Percentiles rank a stretch among this genome's conserved stretches.
These are phyloP conservation scores for Oncorhynchus clarkii DNA, from an alignment of 2,113 vertebrate species.

Conservation along the genomic window DNA sequence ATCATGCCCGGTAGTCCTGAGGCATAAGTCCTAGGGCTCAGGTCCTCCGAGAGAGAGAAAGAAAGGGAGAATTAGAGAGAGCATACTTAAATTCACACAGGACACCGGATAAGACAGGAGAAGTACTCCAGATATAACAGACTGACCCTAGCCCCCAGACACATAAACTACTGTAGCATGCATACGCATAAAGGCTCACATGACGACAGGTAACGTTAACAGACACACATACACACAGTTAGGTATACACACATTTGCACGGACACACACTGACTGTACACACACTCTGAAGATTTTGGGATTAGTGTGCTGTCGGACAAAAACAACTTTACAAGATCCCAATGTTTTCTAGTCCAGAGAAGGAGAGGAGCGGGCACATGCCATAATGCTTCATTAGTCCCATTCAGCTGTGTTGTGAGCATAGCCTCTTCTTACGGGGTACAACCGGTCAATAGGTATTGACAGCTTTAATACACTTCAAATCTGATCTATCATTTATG, in stretches of 20 bases:
- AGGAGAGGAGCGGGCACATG: constrained; percentile 54
- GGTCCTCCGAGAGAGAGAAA: no score
- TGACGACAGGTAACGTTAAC: neutral
- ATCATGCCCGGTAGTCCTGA: no score
- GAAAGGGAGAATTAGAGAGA: no score
- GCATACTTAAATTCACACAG: no score
- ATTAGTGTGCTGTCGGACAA: constrained; percentile 49
- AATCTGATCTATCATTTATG: no score
- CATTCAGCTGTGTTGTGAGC: constrained; percentile 49
- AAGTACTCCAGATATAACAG: no score
- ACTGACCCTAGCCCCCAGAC: no score
- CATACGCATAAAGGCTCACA: constrained; percentile 12
- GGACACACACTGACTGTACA: constrained; percentile 4
- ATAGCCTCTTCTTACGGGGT: constrained; percentile 18
- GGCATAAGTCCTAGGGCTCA: no score
- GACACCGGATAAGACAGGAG: no score
- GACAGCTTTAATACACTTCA: no score
- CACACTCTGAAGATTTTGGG: constrained; percentile 45
- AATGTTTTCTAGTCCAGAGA: constrained; percentile 48
- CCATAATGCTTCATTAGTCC: constrained; percentile 65
- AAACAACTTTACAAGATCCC: constrained; percentile 63
- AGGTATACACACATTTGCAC: constrained; percentile 8
- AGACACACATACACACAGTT: neutral
- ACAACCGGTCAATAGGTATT: neutral
- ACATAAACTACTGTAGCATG: neutral